A percentile compares a stretch with the other conserved stretches of the same genome.
Conservation (phyloP, 2,113 vertebrate genomes). For the Eolophus roseicapilla region DNA sequence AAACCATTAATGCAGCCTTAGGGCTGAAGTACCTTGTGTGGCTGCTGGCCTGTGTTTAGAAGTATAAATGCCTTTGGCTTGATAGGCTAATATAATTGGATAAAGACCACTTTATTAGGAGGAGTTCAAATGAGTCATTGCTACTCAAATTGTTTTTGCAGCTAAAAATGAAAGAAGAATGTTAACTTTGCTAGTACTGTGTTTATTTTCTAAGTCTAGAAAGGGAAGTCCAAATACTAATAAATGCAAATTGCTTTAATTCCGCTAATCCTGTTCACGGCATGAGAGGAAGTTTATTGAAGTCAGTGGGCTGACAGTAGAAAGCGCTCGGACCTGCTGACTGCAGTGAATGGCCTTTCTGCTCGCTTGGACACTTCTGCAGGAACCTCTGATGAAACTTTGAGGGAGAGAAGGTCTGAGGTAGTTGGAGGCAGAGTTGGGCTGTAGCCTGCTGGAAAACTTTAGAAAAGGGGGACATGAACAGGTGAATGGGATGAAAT, state of each 20-base stretch:
- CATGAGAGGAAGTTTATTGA: neutral
- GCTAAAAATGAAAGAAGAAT: neutral
- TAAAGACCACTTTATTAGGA: constrained; percentile 17
- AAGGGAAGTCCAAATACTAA: neutral
- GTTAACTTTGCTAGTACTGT: neutral
- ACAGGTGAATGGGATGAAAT: neutral
- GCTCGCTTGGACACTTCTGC: fast-evolving
- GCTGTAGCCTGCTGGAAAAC: neutral
- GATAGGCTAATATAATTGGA: constrained; percentile 10
- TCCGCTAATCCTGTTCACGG: neutral
- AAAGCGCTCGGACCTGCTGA: neutral
- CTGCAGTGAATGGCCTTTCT: neutral
- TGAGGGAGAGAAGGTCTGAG: neutral
- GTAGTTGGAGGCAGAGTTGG: neutral
- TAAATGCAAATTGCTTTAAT: neutral
- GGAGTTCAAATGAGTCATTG: constrained; percentile 4
- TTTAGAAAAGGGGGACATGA: neutral
- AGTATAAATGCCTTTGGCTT: neutral
- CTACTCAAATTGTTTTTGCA: neutral
- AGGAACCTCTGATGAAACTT: neutral
- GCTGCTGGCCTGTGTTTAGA: neutral
- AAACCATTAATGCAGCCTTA: neutral
- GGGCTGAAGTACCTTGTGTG: constrained; percentile 29
- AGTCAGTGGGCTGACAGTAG: neutral
- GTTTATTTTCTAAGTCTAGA: neutral